Base-by-base conservation (phyloP, 2,888 invertebrate species). In the Sclerodermus sp. region DNA sequence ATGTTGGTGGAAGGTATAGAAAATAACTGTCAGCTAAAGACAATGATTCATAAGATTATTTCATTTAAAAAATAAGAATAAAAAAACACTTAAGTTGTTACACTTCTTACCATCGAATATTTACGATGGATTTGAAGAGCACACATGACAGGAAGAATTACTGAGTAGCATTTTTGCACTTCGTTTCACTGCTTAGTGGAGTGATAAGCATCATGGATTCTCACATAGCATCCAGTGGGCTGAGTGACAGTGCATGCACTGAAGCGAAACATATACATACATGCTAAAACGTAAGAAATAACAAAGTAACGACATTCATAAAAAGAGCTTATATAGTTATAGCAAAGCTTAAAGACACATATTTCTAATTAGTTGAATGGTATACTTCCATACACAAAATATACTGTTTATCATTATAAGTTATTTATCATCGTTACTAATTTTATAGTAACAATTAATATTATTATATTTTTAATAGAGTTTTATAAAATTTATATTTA, bases 201-300 rank as follows among this genome's bases (percentile, higher is more conserved):
- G 57, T 58, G 64, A 64, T 56, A 70, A 70, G 66, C 64, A 56
- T 71, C 61, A 64, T 58, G 58, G 64, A 64, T 64, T 66, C 55
- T 69, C 60, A 58, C 51, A 64, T 61, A 59, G 60, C 60, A 64
- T 73, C 67, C 70, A 58, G 60, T 55, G 62, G 67, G 59, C 60
- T 63, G 64, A 63, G 53, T 46, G 60, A 67, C 62, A 64, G 67
- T 65, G 63, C 72, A 73, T 74, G 73, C 74, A 71, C 62, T 64
- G 60, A 72, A 71, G 71, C 69, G 61, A 65, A 67, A 70, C 59
- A 67, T 61, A 58, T 58, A 59, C 60, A 63, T 60, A 60, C 71
- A 69, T 71, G 71, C 70, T 68, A 66, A 64, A 72, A 68, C 65
- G 64, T 71, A 70, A 68, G 60, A 47, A 53, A 48, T 53, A 57